Percentiles rank a stretch among this genome's conserved stretches.
Evolutionary conservation across 1,140 invertebrate species (phyloP).

Genomic region (Zophobas atratus): DNA sequence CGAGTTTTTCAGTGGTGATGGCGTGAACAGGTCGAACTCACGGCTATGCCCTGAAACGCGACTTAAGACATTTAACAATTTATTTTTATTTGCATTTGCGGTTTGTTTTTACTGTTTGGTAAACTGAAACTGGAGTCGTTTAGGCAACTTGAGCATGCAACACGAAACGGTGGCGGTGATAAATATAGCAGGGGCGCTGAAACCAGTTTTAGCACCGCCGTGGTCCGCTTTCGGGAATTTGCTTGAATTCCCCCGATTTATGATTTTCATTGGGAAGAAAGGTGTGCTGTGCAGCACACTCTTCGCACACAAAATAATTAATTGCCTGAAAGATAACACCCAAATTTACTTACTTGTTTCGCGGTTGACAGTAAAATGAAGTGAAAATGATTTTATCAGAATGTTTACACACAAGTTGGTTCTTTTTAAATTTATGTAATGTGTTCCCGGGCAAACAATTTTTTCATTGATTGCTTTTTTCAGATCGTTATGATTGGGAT

Average conservation of each 20-base stretch:
- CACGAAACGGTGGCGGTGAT: conserved; percentile 56
- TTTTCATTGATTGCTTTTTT: too few species aligned
- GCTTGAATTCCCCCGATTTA: conserved; percentile 31
- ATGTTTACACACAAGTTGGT: too few species aligned
- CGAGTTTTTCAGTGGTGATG: conserved; percentile 24
- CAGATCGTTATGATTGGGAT: too few species aligned
- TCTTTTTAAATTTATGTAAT: too few species aligned
- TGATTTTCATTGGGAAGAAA: conserved; percentile 20
- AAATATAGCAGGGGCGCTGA: conserved; percentile 54
- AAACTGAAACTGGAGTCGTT: conserved; percentile 52
- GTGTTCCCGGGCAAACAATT: too few species aligned
- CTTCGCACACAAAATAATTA: conserved; percentile 18
- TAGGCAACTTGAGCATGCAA: conserved; percentile 54
- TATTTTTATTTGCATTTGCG: conserved; percentile 47
- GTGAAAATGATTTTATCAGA: conserved; percentile 9
- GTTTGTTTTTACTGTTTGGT: conserved; percentile 43
- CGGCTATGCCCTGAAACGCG: conserved; percentile 18
- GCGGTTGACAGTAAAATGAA: neutral
- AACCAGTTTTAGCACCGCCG: conserved; percentile 53
- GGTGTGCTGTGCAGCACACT: conserved; percentile 19
- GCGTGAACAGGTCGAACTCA: conserved; percentile 37
- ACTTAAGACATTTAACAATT: conserved; percentile 49
- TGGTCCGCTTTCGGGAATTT: conserved; percentile 49
- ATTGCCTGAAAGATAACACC: conserved; percentile 19
- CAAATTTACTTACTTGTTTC: conserved; percentile 19